Conservation (phyloP, 2,888 invertebrate species). For the Ormyrus labotus region DNA sequence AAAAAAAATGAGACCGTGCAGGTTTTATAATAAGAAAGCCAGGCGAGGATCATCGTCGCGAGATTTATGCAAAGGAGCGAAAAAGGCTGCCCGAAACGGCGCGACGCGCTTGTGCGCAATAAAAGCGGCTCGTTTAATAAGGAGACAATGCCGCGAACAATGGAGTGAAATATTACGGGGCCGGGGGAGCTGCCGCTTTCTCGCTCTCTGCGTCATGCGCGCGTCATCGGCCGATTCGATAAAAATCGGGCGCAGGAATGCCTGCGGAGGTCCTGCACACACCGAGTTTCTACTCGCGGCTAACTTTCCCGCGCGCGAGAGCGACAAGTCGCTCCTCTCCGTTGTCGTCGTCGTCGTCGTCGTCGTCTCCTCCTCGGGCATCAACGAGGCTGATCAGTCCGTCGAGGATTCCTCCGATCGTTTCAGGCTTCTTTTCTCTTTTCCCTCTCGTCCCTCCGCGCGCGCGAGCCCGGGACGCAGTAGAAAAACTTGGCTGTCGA, state of each 20-base stretch:
- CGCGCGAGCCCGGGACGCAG: background rate
- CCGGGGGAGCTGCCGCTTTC: background rate
- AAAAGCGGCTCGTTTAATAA: slow-evolving; percentile 12
- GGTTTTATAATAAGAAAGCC: background rate
- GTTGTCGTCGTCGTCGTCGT: too few species aligned
- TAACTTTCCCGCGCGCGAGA: background rate
- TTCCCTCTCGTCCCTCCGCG: slow-evolving; percentile 13
- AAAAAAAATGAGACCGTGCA: too few species aligned
- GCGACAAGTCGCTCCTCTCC: background rate
- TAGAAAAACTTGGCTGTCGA: slow-evolving; percentile 62
- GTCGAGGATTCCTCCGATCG: slow-evolving; percentile 13
- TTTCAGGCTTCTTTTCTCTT: background rate
- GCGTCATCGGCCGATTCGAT: slow-evolving; percentile 18
- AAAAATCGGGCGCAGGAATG: slow-evolving; percentile 36
- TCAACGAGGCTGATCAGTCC: slow-evolving; percentile 3
- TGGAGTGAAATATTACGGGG: background rate
- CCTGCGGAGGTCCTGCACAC: too few species aligned
- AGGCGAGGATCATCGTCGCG: background rate
- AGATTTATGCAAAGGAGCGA: background rate
- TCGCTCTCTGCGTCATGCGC: slow-evolving; percentile 11
- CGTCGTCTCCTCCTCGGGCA: too few species aligned
- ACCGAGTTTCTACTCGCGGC: too few species aligned
- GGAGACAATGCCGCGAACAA: slow-evolving; percentile 28
- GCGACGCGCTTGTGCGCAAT: background rate
- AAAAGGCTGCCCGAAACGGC: background rate